Evolutionary conservation across 2,113 vertebrate genomes (phyloP), one percentile per base, ranked within the genome.

Genomic region (Anser brachyrhynchus): DNA sequence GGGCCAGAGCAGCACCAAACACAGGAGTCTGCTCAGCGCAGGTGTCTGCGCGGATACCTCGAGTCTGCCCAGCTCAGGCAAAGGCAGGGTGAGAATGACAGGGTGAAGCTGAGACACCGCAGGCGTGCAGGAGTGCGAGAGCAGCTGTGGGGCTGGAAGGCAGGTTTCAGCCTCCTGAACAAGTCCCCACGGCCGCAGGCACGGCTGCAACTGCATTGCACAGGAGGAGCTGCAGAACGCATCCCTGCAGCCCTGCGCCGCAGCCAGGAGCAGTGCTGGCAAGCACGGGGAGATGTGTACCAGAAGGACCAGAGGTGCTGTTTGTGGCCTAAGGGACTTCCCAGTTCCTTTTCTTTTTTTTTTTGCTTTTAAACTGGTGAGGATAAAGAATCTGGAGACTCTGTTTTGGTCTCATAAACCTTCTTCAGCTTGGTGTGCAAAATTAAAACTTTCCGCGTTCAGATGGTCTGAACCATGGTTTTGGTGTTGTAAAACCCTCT

Each of bases 261-360:
- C 46, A 51, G n/a, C 17, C n/a, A 52, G 9, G 46, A 28, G 61
- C 25, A 39, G 17, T 2, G 25, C 35, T 28, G 61, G 61, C 31
- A n/a, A 23, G 33, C 57, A 33, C 1, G 0, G 2, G 26, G 64
- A 22, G 23, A 16, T 0, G 15, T 18, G 58, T 29, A 13, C 25
- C 46, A 61, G 11, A 44, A 77, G 61, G 39, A 55, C 22, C 51
- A 73, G 51, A 70, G 59, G 29, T 3, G 26, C 59, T 55, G 79
- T 58, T 39, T 19, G 46, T 0, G 1, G 58, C 44, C 51, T 16
- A 20, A 18, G 33, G 22, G 73, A 78, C 20, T 16, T 8, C 23
- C 51, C 25, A 12, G 33, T 10, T 51, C n/a, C 41, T 29, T 62
- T 5, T 54, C 13, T 21, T 71, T 19, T 49, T n/a, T 29, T 62